Evolutionary conservation across 2,797 vertebrate genomes (phyloP).

Genomic region (Anomalospiza imberbis): DNA sequence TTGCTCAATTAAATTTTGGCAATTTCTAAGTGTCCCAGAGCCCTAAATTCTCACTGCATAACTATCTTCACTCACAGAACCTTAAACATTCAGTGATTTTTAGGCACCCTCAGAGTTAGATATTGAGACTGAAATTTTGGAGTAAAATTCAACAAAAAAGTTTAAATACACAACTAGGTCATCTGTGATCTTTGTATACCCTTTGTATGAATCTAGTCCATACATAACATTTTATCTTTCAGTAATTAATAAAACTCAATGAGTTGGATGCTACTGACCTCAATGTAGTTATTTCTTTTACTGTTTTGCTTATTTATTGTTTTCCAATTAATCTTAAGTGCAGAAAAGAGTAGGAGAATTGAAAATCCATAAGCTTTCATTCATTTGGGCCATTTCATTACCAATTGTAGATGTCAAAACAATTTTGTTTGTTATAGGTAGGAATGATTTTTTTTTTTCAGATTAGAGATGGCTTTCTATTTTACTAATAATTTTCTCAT

Average conservation of each 20-base stretch:
- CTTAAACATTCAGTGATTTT: background rate
- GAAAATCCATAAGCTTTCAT: background rate
- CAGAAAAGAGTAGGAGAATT: background rate
- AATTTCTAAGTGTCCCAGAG: background rate
- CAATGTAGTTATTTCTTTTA: background rate
- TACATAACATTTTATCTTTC: background rate
- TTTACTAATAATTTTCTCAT: background rate
- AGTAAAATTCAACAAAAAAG: background rate
- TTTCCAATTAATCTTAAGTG: background rate
- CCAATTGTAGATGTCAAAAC: background rate
- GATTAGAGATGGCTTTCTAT: background rate
- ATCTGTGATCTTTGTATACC: background rate
- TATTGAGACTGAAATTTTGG: background rate
- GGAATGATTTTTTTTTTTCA: background rate
- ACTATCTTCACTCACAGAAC: background rate
- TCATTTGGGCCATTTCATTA: background rate
- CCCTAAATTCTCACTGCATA: fast-evolving
- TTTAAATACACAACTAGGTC: background rate
- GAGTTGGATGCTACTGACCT: background rate
- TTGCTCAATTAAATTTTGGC: background rate
- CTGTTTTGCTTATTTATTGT: background rate
- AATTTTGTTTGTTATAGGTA: background rate
- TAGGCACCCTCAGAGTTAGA: background rate
- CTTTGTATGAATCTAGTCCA: background rate
- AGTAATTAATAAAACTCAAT: background rate